Conservation (phyloP, 2,113 vertebrate genomes). For the Heterocephalus glaber region DNA sequence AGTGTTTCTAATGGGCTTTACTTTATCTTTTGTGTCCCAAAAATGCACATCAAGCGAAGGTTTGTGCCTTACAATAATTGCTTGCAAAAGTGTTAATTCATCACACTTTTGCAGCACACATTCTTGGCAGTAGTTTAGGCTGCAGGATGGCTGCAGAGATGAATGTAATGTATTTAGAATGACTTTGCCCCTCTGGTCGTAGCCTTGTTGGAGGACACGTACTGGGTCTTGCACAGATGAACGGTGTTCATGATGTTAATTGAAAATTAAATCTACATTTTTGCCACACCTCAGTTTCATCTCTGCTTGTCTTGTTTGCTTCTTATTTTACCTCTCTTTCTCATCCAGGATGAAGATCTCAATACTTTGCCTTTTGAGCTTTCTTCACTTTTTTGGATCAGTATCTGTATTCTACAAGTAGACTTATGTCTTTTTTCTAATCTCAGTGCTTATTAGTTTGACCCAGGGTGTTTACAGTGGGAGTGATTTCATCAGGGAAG, state of each 20-base stretch:
- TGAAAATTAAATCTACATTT: background rate
- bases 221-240: background rate
- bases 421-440: background rate
- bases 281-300: background rate
- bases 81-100: constrained; percentile 42
- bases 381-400: background rate
- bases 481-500: background rate
- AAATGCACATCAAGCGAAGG: background rate
- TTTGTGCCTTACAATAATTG: background rate
- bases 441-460: background rate
- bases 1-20: background rate
- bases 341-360: background rate
- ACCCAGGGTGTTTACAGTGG: background rate
- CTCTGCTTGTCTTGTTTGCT: background rate
- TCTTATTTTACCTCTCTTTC: background rate
- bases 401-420: background rate
- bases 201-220: background rate
- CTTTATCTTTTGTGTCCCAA: background rate
- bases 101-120: background rate
- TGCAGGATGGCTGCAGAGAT: background rate
- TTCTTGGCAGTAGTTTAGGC: background rate
- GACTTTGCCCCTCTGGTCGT: background rate
- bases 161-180: background rate
- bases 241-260: background rate
- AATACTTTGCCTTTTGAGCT: background rate